A percentile compares a stretch with the other conserved stretches of the same genome.
Evolutionary conservation across 2,113 vertebrate genomes (phyloP).

Genomic region (Ciconia stormi): DNA sequence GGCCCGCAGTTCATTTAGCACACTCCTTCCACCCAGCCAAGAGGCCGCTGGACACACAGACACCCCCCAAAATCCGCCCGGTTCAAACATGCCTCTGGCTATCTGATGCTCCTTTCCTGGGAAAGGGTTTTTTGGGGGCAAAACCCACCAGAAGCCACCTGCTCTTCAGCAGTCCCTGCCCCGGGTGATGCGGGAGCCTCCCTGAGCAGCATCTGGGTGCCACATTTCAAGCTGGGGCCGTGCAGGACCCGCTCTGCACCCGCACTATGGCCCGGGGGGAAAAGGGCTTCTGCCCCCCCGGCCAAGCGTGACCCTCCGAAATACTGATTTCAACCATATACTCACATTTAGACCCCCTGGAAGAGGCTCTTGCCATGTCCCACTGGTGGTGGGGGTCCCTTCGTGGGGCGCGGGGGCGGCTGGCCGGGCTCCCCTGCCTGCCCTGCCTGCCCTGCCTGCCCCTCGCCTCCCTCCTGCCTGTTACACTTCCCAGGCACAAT

Average conservation of each 20-base stretch:
- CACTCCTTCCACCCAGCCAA: no score
- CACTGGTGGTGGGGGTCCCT: background rate
- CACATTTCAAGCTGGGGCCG: rapidly evolving
- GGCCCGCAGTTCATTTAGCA: rapidly evolving
- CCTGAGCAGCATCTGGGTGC: rapidly evolving
- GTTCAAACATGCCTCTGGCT: rapidly evolving
- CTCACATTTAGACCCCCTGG: rapidly evolving
- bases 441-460: background rate
- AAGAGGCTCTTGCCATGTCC: background rate
- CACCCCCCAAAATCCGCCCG: background rate
- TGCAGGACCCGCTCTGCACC: rapidly evolving
- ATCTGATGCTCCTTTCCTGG: background rate
- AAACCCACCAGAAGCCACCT: background rate
- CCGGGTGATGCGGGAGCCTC: background rate
- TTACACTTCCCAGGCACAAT: background rate
- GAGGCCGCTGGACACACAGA: no score
- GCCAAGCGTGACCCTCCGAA: rapidly evolving
- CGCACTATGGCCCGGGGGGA: rapidly evolving
- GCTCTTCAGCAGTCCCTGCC: background rate
- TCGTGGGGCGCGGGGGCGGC: rapidly evolving
- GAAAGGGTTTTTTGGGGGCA: background rate
- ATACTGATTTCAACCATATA: rapidly evolving
- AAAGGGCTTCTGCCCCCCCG: background rate
- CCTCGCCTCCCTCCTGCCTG: background rate
- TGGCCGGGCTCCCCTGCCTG: background rate